Base-by-base conservation (phyloP, 2,888 invertebrate genomes). In the Meghimatium bilineatum region DNA sequence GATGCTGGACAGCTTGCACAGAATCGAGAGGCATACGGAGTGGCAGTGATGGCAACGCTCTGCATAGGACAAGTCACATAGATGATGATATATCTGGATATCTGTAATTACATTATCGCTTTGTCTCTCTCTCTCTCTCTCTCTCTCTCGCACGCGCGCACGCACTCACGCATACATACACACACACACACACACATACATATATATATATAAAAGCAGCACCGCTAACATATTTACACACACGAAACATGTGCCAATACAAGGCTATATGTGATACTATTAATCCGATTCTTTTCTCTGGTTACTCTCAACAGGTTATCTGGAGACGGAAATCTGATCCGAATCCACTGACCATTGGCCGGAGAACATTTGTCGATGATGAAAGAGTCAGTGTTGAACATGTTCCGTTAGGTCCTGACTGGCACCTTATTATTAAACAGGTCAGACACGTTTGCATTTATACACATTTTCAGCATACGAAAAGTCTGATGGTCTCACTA, bases 401-500 rank as follows among this genome's bases (percentile, higher is more conserved):
- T 81, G 86, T 86, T 29, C 87, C 88, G 2, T 79, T 87, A n/a
- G 85, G 84, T 17, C 83, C 86, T 67, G 86, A 89, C 76, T 91
- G 91, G 91, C 88, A 89, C 80, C 87, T 91, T 20, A 83, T 89
- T 34, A 89, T 91, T 29, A 88, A 89, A 86, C 88, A 90, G 82
- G 86, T 86, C 10, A 78, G 67, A 49, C n/a, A n/a, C n/a, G n/a
- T n/a, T n/a, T n/a, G n/a, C n/a, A n/a, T n/a, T n/a, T n/a, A n/a
- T n/a, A n/a, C n/a, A n/a, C n/a, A n/a, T n/a, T n/a, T n/a, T n/a
- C n/a, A n/a, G n/a, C n/a, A n/a, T n/a, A n/a, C n/a, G n/a, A n/a
- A n/a, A n/a, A n/a, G n/a, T n/a, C n/a, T n/a, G n/a, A n/a, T n/a
- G n/a, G n/a, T n/a, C n/a, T n/a, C n/a, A n/a, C n/a, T n/a, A n/a